Conservation (phyloP, 2,888 invertebrate genomes). For the Pantelozetes paolii region DNA sequence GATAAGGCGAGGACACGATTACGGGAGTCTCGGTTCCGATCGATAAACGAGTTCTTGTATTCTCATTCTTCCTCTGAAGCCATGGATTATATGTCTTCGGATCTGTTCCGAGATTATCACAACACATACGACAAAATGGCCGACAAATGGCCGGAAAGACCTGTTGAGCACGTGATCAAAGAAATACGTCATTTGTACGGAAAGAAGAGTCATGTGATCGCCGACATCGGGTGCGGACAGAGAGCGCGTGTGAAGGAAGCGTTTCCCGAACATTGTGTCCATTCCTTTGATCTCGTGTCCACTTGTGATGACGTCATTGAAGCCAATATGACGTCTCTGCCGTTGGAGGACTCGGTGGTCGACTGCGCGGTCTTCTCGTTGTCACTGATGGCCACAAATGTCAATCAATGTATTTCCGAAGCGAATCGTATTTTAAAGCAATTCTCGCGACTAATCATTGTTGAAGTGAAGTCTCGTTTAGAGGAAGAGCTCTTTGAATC, state of each 20-base stretch:
- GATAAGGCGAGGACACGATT: background rate
- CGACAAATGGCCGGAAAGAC: conserved; percentile 43
- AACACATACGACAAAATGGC: conserved; percentile 40
- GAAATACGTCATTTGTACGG: background rate
- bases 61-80: conserved; percentile 18
- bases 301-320: conserved; percentile 26
- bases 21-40: conserved; percentile 35
- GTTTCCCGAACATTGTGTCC: conserved; percentile 37
- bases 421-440: conserved; percentile 41
- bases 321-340: conserved; percentile 40
- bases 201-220: conserved; percentile 26
- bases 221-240: conserved; percentile 43
- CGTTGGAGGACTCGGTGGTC: conserved; percentile 18
- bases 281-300: conserved; percentile 42
- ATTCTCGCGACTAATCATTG: conserved; percentile 38
- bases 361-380: conserved; percentile 40
- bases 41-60: conserved; percentile 42
- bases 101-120: conserved; percentile 40
- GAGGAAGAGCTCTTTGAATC: conserved; percentile 2
- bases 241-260: conserved; percentile 33
- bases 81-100: background rate
- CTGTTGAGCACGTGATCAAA: conserved; percentile 37
- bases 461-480: conserved; percentile 43
- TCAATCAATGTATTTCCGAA: conserved; percentile 37
- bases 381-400: conserved; percentile 42